Base-by-base conservation (phyloP, 1,140 invertebrate species). In the Solenopsis fugax region DNA sequence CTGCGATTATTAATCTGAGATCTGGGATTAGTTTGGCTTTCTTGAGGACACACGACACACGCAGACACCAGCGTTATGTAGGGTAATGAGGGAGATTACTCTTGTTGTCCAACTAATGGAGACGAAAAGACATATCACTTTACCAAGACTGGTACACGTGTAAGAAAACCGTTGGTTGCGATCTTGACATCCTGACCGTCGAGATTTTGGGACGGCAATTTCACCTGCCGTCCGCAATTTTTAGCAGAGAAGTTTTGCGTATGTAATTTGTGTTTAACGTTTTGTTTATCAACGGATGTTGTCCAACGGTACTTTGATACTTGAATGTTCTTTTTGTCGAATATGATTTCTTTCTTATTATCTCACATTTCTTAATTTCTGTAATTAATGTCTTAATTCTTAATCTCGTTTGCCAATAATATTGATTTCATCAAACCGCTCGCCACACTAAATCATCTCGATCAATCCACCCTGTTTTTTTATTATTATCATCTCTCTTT, bases 131-230 rank as follows among this genome's bases (percentile, higher is more conserved):
- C 13, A 56, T 41, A 34, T 73, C 29, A 54, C 13, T 34, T 29
- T n/a, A 52, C 10, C 18, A 18, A 2, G 18, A 54, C 29, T 29
- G 71, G 18, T 73, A 73, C 29, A 0, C 18, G 18, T 12, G 7
- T 62, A 62, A 62, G 73, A 76, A 76, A 45, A 76, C 34, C n/a
- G n/a, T 45, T 45, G 37, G 24, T n/a, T 52, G 5, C 9, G 18
- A 29, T 60, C 37, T 34, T 45, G 24, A 52, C 54, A 45, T 58
- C n/a, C 21, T 76, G n/a, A 62, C 50, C 21, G 34, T 76, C 21
- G 4, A 13, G 73, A 76, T 76, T 76, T 60, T 62, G 73, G n/a
- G 34, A 41, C 12, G 21, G 34, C 54, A 24, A 10, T 76, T 76
- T 21, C 24, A 37, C 29, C n/a, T 41, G 12, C 7, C 10, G 13